Evolutionary conservation across 2,797 vertebrate genomes (phyloP).

Genomic region (Tragopan temminckii): DNA sequence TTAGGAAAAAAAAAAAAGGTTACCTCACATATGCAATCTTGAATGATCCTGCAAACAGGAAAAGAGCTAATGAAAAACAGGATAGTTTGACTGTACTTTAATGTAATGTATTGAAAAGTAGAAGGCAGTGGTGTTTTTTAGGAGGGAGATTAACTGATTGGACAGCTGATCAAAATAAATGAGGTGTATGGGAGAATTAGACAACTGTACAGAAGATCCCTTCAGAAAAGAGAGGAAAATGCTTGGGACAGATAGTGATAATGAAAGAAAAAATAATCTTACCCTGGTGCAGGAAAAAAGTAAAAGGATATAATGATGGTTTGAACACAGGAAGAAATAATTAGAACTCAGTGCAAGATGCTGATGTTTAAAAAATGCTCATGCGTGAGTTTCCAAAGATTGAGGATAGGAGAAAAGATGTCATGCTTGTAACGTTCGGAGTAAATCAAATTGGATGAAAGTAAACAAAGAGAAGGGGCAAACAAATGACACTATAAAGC

Average conservation of each 20-base stretch:
- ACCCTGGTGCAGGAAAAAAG: rapidly evolving
- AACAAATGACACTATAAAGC: neutral
- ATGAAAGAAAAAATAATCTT: neutral
- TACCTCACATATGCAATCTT: neutral
- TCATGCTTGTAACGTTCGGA: neutral
- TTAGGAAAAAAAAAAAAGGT: neutral
- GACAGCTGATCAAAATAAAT: neutral
- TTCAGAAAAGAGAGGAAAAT: neutral
- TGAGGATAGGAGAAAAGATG: neutral
- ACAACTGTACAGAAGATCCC: neutral
- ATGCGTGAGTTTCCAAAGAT: neutral
- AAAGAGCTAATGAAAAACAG: neutral
- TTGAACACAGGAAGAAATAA: neutral
- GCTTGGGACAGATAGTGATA: neutral
- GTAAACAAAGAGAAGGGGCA: neutral
- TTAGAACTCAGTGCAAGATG: neutral
- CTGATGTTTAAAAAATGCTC: neutral
- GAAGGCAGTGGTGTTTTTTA: neutral
- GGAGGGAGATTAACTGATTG: neutral
- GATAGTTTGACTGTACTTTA: neutral
- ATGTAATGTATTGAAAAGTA: neutral
- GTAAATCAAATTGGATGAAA: neutral
- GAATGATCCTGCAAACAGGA: neutral
- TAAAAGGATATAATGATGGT: neutral
- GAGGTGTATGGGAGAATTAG: neutral